Evolutionary conservation across 2,113 vertebrate genomes (phyloP).

Genomic region (Falco punctatus): DNA sequence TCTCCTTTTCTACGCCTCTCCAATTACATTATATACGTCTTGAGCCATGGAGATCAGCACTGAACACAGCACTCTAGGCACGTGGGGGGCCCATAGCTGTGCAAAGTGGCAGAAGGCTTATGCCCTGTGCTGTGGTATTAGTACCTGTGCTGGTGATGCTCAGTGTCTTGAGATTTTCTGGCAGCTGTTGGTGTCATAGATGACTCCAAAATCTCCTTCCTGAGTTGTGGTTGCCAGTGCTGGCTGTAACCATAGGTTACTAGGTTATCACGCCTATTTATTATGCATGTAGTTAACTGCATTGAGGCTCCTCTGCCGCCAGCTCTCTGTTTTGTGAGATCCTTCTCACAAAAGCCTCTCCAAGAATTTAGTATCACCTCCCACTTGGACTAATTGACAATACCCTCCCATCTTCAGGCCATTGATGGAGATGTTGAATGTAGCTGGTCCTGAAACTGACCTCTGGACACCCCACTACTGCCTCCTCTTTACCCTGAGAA

Average conservation of each 20-base stretch:
- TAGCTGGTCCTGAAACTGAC: neutral
- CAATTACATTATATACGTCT: neutral
- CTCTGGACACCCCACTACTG: neutral
- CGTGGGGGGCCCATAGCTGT: neutral
- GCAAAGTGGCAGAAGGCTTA: neutral
- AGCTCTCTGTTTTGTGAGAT: neutral
- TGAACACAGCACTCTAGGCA: neutral
- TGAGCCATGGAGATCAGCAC: neutral
- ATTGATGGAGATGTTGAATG: neutral
- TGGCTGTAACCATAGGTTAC: neutral
- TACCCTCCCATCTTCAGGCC: neutral
- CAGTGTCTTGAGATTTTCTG: neutral
- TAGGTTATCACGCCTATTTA: neutral
- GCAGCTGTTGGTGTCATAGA: neutral
- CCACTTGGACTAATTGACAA: neutral
- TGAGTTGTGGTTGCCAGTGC: neutral
- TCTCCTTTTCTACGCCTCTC: neutral
- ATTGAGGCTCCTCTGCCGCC: neutral
- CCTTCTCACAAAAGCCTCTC: neutral
- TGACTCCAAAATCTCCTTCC: neutral
- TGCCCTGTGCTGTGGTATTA: neutral
- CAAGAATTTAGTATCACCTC: neutral
- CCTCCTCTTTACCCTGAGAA: neutral
- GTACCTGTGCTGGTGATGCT: neutral
- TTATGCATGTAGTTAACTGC: neutral